phyloP scores from a whole-genome alignment of 1,140 invertebrate genomes.

The Neodiprion fabricii region DNA sequence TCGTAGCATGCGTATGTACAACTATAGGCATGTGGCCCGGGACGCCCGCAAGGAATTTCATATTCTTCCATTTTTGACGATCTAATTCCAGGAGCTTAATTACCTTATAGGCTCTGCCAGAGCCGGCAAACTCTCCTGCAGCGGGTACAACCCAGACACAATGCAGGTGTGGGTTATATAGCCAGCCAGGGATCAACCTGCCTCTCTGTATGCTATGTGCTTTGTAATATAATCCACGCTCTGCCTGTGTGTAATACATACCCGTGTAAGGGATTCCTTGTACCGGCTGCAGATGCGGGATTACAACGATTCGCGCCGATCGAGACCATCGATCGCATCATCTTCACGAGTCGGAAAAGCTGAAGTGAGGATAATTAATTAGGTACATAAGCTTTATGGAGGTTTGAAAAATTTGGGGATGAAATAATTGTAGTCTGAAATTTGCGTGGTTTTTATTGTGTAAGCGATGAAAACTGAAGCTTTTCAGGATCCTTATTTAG shows the following conservation, averaged over 20 bases:
- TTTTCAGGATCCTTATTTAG: too few relatives aligned
- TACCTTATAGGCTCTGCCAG: slow-evolving; percentile 30
- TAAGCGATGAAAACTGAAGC: too few relatives aligned
- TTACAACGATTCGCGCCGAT: too few relatives aligned
- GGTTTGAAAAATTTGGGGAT: too few relatives aligned
- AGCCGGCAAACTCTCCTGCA: not conserved
- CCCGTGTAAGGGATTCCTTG: not conserved
- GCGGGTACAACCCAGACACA: not conserved
- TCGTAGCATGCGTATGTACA: slow-evolving; percentile 9
- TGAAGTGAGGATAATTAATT: too few relatives aligned
- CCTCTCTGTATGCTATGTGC: not conserved
- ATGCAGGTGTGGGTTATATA: not conserved
- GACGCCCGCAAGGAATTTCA: slow-evolving; percentile 42
- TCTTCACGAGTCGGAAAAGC: too few relatives aligned
- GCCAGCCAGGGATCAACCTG: not conserved
- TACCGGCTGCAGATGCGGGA: not conserved
- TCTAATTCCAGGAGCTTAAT: slow-evolving; percentile 48
- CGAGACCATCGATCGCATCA: too few relatives aligned
- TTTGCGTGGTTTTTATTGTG: too few relatives aligned
- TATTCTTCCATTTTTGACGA: slow-evolving; percentile 35
- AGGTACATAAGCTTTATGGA: too few relatives aligned
- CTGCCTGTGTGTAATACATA: not conserved
- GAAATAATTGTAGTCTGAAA: too few relatives aligned
- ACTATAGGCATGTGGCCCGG: not conserved
- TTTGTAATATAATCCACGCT: not conserved